Evolutionary conservation across 2,113 vertebrate species (phyloP), one percentile per base, ranked within the genome.

Genomic region (Barnardius zonarius): DNA sequence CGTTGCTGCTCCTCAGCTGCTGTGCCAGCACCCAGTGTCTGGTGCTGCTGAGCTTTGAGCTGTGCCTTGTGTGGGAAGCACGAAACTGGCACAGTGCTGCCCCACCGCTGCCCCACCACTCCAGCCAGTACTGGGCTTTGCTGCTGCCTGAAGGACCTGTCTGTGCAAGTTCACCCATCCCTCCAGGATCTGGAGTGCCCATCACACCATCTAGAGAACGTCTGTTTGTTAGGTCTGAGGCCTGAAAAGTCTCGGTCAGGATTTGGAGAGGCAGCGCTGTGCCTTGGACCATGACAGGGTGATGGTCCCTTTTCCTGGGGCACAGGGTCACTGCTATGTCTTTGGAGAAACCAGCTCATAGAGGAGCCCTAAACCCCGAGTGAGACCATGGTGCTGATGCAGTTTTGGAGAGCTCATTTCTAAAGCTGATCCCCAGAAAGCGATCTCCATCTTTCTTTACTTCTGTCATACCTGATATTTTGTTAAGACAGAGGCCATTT

Each of bases 231-330:
- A 19, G 33, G 23, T 17, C 43, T 39, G 52, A 49, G 33, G 35
- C 19, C 31, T 54, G 52, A 48, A 72, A 51, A 46, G 27, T 27
- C 13, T 39, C 0, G 0, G 46, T 33, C 0, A 0, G 31, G 25
- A 41, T 67, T 37, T 59, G 43, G 41, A 51, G 20, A 6, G 39
- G 23, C 57, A 72, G n/a, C 2, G 3, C 69, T 24, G 6, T 62
- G 57, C 64, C 59, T 24, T 48, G 27, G 9, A 43, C 37, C 57
- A n/a, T 7, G 1, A 13, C 18, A 30, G 48, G 11, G 2, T 3
- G 5, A 22, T 5, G 20, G n/a, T 25, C 13, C 22, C 7, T 52
- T 28, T 54, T 33, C 30, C 35, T 10, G 57, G 51, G 43, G 48
- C 27, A 8, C 31, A 8, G 33, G 33, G 16, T 43, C 54, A 10